A percentile compares a stretch with the other conserved stretches of the same genome.
These are phyloP conservation scores for Ophiodon elongatus DNA, from an alignment of 2,113 vertebrate species.

Conservation along the genomic window DNA sequence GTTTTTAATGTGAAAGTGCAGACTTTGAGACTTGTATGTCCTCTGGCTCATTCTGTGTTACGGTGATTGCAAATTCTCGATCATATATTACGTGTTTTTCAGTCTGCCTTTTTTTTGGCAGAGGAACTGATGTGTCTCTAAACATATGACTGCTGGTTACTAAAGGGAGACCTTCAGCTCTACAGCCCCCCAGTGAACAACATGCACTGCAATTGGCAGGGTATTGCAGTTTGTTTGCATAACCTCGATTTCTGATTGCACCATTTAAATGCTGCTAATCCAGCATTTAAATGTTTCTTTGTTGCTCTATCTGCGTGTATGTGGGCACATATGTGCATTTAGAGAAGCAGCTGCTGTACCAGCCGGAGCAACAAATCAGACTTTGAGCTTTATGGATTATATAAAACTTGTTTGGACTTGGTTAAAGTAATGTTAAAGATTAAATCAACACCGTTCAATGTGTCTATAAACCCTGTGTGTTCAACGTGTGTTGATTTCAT, in stretches of 20 bases:
- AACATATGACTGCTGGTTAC: background rate
- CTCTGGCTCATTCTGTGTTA: background rate
- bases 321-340: conserved; percentile 14
- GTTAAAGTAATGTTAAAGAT: background rate
- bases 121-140: background rate
- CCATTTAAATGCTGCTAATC: conserved; percentile 33
- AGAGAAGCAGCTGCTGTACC: conserved; percentile 27
- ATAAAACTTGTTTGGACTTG: background rate
- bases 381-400: conserved; percentile 2
- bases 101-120: background rate
- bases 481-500: background rate
- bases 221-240: conserved; percentile 38
- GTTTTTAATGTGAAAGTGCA: background rate
- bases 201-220: background rate
- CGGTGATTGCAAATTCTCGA: background rate
- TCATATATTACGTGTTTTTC: background rate
- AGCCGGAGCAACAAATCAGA: conserved; percentile 20
- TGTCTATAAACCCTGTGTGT: background rate
- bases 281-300: conserved; percentile 35
- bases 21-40: background rate
- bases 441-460: background rate
- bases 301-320: background rate
- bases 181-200: background rate
- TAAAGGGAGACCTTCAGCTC: conserved; percentile 13
- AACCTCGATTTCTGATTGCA: conserved; percentile 47